Percentiles rank a stretch among this genome's conserved stretches.
Conservation (phyloP, 2,888 invertebrate species). For the Lysandra bellargus region DNA sequence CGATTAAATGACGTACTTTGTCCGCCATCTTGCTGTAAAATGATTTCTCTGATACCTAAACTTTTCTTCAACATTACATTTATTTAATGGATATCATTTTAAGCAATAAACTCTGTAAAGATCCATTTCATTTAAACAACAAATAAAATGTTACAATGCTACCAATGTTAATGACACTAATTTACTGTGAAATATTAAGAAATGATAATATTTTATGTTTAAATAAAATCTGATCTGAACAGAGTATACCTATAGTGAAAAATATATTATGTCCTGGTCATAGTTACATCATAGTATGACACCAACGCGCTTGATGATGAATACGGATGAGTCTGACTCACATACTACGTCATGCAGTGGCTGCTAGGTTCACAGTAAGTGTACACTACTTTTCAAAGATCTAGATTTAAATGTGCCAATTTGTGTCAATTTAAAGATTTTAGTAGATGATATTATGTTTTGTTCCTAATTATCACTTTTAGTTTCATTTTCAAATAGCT, state of each 20-base stretch:
- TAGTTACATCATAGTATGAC: slow-evolving; percentile 17
- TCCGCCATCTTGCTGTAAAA: not conserved
- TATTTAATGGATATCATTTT: too few relatives aligned
- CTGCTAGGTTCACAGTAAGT: not conserved
- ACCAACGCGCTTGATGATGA: not conserved
- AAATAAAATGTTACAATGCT: too few relatives aligned
- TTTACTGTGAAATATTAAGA: too few relatives aligned
- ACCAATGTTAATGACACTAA: too few relatives aligned
- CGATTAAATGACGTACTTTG: too few relatives aligned
- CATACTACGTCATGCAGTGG: slow-evolving; percentile 26
- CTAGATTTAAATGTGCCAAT: not conserved
- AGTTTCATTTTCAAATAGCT: not conserved
- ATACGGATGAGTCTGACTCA: slow-evolving; percentile 13
- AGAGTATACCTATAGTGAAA: not conserved
- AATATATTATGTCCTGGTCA: not conserved
- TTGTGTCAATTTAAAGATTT: not conserved
- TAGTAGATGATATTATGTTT: too few relatives aligned
- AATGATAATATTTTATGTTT: not conserved
- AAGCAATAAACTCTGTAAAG: too few relatives aligned
- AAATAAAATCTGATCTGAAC: not conserved
- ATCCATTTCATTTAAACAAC: too few relatives aligned
- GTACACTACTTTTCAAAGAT: slow-evolving; percentile 1
- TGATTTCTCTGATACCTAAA: not conserved
- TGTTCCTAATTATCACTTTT: not conserved
- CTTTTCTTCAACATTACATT: not conserved